Conservation (phyloP, 2,113 vertebrate genomes). For the Poecile atricapillus region DNA sequence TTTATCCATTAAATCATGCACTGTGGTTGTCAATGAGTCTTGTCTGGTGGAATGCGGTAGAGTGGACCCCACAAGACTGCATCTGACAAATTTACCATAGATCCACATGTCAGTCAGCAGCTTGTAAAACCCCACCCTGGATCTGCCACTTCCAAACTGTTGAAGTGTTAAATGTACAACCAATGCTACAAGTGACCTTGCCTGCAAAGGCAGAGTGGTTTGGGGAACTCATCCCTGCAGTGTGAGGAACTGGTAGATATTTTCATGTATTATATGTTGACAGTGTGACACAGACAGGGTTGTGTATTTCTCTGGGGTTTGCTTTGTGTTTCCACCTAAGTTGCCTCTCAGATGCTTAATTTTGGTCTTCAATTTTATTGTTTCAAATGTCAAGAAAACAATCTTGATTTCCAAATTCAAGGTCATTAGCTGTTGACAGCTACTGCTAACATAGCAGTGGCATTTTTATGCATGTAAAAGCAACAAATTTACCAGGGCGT, state of each 20-base stretch:
- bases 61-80: accelerated
- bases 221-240: neutral
- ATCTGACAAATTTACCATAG: neutral
- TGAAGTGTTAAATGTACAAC: accelerated
- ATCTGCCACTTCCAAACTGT: neutral
- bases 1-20: accelerated
- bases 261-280: neutral
- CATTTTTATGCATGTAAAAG: neutral
- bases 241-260: neutral
- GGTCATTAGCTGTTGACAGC: neutral
- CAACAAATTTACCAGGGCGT: neutral
- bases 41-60: neutral
- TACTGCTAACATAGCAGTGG: neutral
- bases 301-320: neutral
- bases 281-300: neutral
- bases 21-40: neutral
- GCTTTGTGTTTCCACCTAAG: neutral
- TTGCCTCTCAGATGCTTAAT: neutral
- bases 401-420: neutral
- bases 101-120: neutral
- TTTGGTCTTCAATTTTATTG: neutral
- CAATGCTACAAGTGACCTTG: neutral
- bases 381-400: neutral
- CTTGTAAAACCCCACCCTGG: neutral
- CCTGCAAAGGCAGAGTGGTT: neutral